Evolutionary conservation across 2,113 vertebrate species (phyloP), one percentile per base, ranked within the genome.

Genomic region (Labeo rohita): DNA sequence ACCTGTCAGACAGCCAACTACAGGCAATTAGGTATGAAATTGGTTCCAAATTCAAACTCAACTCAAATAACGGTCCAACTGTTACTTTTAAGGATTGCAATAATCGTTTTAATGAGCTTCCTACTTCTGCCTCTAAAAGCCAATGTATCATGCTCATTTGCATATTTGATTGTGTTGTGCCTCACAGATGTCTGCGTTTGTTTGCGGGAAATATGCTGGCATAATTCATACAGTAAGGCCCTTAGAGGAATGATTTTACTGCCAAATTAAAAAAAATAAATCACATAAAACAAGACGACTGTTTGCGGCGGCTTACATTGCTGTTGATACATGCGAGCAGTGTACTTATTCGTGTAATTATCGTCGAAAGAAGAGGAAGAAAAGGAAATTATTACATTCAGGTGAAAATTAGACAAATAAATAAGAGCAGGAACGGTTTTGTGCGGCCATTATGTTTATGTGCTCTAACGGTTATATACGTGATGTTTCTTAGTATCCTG

Each of bases 51-150:
- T 81, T 79, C 84, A 72, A 79, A 63, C 84, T 79, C 74, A 79
- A 89, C 89, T 84, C 81, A 87, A 91, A 90, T 85, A 50, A 39
- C 70, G 78, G 86, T 81, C 90, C 90, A 91, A 89, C 89, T 91
- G 85, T 89, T 90, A 86, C 80, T 87, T 85, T 86, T 84, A 88
- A 88, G 88, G 88, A 84, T 79, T 66, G 86, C 85, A 86, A 89
- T 90, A 89, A 90, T 90, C 84, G 83, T 74, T 86, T 89, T 88
- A 91, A 88, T 87, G 89, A 88, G 89, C 84, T 87, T 79, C 85
- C 89, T 91, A 85, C 87, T 86, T 83, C 78, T 85, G 84, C 85
- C 84, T 85, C 66, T 83, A 79, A 88, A 80, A 87, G 86, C 85
- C 84, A 87, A 89, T 85, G 76, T 80, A 84, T 87, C 84, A 54